Conservation (phyloP, 2,113 vertebrate genomes). For the Halcyon malimbica region DNA sequence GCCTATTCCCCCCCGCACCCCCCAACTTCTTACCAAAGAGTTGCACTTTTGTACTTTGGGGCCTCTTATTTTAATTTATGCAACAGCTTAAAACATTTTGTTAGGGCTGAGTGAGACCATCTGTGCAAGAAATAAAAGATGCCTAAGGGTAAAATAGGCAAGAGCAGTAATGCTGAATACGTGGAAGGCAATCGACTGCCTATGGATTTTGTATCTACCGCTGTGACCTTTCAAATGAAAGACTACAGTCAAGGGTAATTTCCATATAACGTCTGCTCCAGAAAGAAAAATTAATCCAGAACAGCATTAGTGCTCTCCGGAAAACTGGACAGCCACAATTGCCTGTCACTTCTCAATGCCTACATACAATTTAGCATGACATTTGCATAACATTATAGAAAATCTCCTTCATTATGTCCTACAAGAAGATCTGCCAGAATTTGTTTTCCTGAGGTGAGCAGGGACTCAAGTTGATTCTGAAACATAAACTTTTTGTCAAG, state of each 20-base stretch:
- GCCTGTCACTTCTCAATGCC: constrained; percentile 22
- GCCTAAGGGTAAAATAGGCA: constrained; percentile 80
- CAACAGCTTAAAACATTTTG: constrained; percentile 82
- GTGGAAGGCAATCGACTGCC: constrained; percentile 67
- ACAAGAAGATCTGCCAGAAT: constrained; percentile 52
- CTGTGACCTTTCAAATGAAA: constrained; percentile 76
- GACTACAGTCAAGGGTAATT: constrained; percentile 71
- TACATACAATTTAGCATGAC: constrained; percentile 15
- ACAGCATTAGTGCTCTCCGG: constrained; percentile 10
- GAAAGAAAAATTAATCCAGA: constrained; percentile 55
- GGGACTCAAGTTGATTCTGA: constrained; percentile 69
- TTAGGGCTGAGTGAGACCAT: constrained; percentile 84
- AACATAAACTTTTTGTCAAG: constrained; percentile 77
- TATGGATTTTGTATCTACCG: constrained; percentile 62
- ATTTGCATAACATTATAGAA: constrained; percentile 54
- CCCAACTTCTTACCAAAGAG: constrained; percentile 42
- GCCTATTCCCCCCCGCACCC: not conserved
- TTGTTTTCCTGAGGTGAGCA: constrained; percentile 64
- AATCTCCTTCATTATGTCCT: constrained; percentile 53
- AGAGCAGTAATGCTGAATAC: constrained; percentile 71
- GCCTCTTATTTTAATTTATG: constrained; percentile 81
- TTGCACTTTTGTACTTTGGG: constrained; percentile 69
- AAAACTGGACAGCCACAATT: constrained; percentile 18
- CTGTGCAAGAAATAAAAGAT: constrained; percentile 80
- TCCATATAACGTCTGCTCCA: constrained; percentile 56